Conservation (phyloP, 2,888 invertebrate genomes). For the Trichogramma dendrolimi region DNA sequence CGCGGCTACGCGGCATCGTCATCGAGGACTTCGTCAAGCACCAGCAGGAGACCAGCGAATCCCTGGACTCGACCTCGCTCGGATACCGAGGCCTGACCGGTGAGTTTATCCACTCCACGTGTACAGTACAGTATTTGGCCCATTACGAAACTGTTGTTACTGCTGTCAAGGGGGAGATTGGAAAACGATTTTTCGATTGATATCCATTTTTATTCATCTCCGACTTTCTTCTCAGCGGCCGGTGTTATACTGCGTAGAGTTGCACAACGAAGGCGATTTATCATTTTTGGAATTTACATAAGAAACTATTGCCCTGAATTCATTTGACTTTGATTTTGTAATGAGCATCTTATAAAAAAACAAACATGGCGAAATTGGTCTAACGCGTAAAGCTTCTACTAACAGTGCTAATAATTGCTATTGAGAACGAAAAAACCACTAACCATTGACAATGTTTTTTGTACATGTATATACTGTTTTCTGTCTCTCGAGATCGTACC, state of each 20-base stretch:
- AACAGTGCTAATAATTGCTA: too few species aligned
- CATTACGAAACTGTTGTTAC: not conserved
- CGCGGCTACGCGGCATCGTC: slow-evolving; percentile 72
- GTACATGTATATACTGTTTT: too few species aligned
- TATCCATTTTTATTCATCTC: not conserved
- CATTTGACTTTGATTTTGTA: not conserved
- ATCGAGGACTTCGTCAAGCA: slow-evolving; percentile 72
- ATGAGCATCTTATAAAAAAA: not conserved
- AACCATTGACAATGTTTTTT: too few species aligned
- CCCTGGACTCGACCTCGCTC: slow-evolving; percentile 71
- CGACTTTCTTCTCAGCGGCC: too few species aligned
- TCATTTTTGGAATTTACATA: not conserved
- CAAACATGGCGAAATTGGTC: too few species aligned
- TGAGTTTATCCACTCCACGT: slow-evolving; percentile 35
- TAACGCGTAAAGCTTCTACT: too few species aligned
- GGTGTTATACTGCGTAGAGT: too few species aligned
- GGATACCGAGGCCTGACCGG: slow-evolving; percentile 76
- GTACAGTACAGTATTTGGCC: not conserved
- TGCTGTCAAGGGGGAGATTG: slow-evolving; percentile 20
- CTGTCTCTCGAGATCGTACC: too few species aligned
- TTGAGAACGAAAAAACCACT: too few species aligned
- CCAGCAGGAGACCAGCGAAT: slow-evolving; percentile 67
- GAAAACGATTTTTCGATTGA: slow-evolving; percentile 8
- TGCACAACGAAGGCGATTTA: not conserved
- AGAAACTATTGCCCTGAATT: not conserved